phyloP scores from a whole-genome alignment of 1,140 invertebrate genomes.

The Orchesella cincta region DNA sequence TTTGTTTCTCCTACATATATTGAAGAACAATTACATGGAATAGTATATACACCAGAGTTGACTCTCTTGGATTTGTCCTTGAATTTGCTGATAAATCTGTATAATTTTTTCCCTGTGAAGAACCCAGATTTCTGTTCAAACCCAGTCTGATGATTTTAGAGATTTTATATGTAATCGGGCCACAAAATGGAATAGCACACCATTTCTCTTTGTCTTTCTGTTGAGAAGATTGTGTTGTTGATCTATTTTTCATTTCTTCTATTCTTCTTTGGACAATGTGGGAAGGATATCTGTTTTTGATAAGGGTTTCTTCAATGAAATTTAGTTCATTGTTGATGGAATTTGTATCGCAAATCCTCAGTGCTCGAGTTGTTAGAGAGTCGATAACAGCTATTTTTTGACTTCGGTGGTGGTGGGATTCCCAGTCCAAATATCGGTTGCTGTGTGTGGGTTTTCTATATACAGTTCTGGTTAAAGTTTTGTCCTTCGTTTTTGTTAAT shows the following conservation, averaged over 20 bases:
- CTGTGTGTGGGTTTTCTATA: background rate
- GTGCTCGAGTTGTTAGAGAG: background rate
- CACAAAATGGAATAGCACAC: background rate
- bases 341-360: background rate
- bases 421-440: background rate
- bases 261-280: background rate
- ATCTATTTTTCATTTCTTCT: too few relatives aligned
- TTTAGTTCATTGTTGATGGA: background rate
- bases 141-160: background rate
- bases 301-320: background rate
- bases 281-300: background rate
- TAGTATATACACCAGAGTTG: background rate
- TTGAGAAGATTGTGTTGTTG: background rate
- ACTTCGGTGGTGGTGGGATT: background rate
- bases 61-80: background rate
- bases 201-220: background rate
- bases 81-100: background rate
- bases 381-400: background rate
- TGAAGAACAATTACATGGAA: background rate
- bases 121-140: background rate
- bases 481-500: too few relatives aligned
- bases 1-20: background rate
- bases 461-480: too few relatives aligned
- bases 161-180: background rate
- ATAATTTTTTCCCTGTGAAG: background rate